These are phyloP conservation scores for Microcebus murinus DNA, from an alignment of 2,113 vertebrate genomes.

Conservation along the genomic window DNA sequence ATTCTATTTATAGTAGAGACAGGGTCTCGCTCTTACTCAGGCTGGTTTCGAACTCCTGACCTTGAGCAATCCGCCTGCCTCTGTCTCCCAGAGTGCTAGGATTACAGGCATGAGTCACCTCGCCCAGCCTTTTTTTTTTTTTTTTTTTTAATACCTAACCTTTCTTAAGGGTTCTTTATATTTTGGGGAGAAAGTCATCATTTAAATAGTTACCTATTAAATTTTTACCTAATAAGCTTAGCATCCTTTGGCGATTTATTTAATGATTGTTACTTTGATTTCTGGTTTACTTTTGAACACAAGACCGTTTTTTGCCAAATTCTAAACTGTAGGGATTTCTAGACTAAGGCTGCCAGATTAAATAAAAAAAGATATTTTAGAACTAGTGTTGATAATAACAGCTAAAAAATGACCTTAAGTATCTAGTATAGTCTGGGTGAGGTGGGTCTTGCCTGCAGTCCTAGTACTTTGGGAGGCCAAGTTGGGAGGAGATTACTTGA, in stretches of 20 bases:
- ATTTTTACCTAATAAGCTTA: neutral
- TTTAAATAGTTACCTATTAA: neutral
- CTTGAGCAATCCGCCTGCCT: no score
- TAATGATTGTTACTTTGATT: neutral
- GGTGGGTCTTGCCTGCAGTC: no score
- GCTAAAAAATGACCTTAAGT: neutral
- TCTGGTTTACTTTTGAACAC: neutral
- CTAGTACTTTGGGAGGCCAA: no score
- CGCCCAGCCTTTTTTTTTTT: no score
- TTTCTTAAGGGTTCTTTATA: neutral
- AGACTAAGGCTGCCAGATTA: neutral
- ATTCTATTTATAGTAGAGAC: no score
- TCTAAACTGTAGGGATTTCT: neutral
- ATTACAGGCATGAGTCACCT: no score
- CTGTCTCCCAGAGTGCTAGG: no score
- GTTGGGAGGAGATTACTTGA: no score
- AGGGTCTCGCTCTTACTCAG: no score
- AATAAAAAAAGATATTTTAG: neutral
- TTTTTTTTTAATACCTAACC: neutral
- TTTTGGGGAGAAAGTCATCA: neutral
- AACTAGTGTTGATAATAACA: neutral
- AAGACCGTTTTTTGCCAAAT: neutral
- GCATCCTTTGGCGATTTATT: neutral
- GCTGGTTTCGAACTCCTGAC: no score
- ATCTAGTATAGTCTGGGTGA: neutral